Conservation (phyloP, 2,113 vertebrate species). For the Ramphastos sulfuratus region DNA sequence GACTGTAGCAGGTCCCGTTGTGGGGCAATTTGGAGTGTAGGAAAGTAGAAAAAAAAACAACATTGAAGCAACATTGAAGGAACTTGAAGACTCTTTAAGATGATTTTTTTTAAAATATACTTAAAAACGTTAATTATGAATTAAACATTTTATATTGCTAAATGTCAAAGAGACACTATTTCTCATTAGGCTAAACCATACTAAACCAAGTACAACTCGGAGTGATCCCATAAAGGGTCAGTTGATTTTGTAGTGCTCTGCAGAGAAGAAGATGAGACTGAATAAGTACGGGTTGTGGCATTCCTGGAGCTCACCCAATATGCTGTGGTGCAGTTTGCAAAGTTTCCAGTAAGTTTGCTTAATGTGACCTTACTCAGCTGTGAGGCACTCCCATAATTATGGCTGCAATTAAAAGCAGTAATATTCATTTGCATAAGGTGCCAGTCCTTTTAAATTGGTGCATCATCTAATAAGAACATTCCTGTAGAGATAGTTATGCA, state of each 20-base stretch:
- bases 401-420: constrained; percentile 47
- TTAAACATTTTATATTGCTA: neutral
- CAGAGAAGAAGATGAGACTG: neutral
- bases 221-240: rapidly evolving
- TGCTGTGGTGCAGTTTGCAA: neutral
- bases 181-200: rapidly evolving
- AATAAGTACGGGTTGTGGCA: neutral
- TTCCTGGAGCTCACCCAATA: neutral
- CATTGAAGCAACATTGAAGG: rapidly evolving
- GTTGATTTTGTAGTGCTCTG: neutral
- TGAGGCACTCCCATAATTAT: constrained; percentile 51
- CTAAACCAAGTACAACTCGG: rapidly evolving
- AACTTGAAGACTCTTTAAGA: neutral
- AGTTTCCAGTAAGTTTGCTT: constrained; percentile 61
- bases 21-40: neutral
- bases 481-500: neutral
- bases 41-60: neutral
- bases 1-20: neutral
- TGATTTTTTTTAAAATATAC: neutral
- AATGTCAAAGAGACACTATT: neutral
- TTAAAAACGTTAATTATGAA: neutral
- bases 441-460: neutral
- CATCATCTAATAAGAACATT: constrained; percentile 55
- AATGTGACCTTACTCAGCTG: constrained; percentile 34
- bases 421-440: constrained; percentile 42